Evolutionary conservation across 2,113 vertebrate species (phyloP), one percentile per base, ranked within the genome.

Genomic region (Melanocharis versteri): DNA sequence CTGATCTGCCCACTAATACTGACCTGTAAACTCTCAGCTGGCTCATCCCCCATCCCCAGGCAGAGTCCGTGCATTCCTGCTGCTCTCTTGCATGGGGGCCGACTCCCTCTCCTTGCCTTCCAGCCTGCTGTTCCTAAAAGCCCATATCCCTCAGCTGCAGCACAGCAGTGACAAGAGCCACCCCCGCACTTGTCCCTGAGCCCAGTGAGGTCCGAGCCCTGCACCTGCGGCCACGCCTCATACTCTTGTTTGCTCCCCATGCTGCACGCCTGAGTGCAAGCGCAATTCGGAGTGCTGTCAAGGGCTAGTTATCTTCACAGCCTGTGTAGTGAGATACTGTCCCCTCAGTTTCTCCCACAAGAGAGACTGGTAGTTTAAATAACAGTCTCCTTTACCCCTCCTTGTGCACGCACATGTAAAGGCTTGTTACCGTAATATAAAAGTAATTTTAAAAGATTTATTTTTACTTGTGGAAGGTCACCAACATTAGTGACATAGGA

Each of bases 201-300:
- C 15, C 7, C 35, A 10, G 39, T 6, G 24, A 44, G 27, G n/a
- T 39, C 28, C 1, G 1, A 71, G 47, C 42, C 72, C 39, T 58
- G 33, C 39, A 33, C 23, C 39, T 77, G 64, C 68, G 60, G 39
- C 22, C 13, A 37, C 48, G 26, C 5, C 42, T 50, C 3, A 10
- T 9, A 7, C 19, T 47, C 39, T 24, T 40, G 27, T 45, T 47
- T 51, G 33, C 21, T 72, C n/a, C 27, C 30, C 40, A 6, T 5
- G 30, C 44, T 64, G 37, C 26, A 9, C 0, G 0, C 31, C 2
- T 9, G 23, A 30, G 31, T 6, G 11, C n/a, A 79, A 64, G 48
- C 16, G 27, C 80, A 51, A 31, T 69, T 88, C 1, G 1, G 24
- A 65, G 30, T 8, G 15, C 17, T 72, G 33, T 20, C 58, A 73